phyloP scores from a whole-genome alignment of 2,113 vertebrate genomes.

The Brachyhypopomus gauderio region DNA sequence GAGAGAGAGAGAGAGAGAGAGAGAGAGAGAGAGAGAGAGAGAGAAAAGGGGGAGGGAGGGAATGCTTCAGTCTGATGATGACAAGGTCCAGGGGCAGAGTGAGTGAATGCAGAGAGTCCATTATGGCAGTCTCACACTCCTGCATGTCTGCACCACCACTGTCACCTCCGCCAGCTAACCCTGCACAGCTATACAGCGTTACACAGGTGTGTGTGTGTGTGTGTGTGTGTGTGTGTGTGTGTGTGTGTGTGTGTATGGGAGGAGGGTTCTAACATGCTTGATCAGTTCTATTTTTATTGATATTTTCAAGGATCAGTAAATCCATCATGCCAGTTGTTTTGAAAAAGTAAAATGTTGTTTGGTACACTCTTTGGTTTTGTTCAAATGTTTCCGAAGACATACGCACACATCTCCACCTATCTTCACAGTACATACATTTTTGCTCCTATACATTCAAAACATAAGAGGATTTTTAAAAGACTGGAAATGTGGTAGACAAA shows the following conservation, averaged over 20 bases:
- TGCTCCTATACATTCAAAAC: slow-evolving; percentile 14
- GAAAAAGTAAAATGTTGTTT: neutral
- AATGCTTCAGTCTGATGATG: neutral
- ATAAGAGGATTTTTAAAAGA: neutral
- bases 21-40: neutral
- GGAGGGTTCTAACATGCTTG: neutral
- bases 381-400: neutral
- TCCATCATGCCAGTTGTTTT: neutral
- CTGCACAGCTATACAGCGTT: neutral
- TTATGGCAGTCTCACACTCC: slow-evolving; percentile 2
- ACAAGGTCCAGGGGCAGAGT: slow-evolving; percentile 10
- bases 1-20: neutral
- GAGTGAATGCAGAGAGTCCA: slow-evolving; percentile 16
- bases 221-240: slow-evolving; percentile 34
- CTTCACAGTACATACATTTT: neutral
- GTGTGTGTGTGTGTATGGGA: neutral
- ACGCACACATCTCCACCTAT: neutral
- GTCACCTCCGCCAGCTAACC: slow-evolving; percentile 55
- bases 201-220: slow-evolving; percentile 35
- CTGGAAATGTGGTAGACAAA: slow-evolving; percentile 10
- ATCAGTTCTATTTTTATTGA: neutral
- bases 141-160: slow-evolving; percentile 5
- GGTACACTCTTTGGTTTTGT: neutral
- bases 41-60: neutral
- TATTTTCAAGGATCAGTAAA: neutral